Conservation (phyloP, 2,797 vertebrate species). For the Ctenosaura bakeri region DNA sequence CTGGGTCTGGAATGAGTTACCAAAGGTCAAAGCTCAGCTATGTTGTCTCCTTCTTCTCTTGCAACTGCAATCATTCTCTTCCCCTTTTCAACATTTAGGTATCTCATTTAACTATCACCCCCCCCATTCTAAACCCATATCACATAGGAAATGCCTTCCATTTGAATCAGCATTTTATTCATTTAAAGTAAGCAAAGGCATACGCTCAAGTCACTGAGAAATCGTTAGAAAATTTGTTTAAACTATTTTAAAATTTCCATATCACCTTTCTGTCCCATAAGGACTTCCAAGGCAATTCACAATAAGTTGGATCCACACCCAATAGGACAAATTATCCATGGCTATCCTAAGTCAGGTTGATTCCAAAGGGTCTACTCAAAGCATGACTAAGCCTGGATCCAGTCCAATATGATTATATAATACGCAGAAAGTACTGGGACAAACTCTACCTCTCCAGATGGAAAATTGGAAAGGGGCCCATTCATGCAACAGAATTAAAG, state of each 20-base stretch:
- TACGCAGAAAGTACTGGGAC: not conserved
- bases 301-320: not conserved
- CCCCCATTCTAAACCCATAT: not conserved
- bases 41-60: constrained; percentile 66
- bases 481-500: not conserved
- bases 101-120: constrained; percentile 21
- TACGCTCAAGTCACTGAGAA: not conserved
- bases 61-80: constrained; percentile 40
- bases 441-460: not conserved
- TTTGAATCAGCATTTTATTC: not conserved
- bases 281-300: too few species aligned
- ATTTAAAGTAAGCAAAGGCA: not conserved
- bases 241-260: not conserved
- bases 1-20: constrained; percentile 62
- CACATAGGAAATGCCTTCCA: not conserved
- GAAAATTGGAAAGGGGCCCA: not conserved
- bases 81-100: constrained; percentile 1
- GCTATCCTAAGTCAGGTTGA: not conserved
- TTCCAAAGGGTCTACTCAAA: not conserved
- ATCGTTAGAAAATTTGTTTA: not conserved
- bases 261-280: not conserved
- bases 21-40: constrained; percentile 72
- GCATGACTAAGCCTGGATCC: not conserved
- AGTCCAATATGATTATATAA: not conserved
- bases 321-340: not conserved